phyloP scores from a whole-genome alignment of 2,888 invertebrate species.

The Xestia sexstrigata region DNA sequence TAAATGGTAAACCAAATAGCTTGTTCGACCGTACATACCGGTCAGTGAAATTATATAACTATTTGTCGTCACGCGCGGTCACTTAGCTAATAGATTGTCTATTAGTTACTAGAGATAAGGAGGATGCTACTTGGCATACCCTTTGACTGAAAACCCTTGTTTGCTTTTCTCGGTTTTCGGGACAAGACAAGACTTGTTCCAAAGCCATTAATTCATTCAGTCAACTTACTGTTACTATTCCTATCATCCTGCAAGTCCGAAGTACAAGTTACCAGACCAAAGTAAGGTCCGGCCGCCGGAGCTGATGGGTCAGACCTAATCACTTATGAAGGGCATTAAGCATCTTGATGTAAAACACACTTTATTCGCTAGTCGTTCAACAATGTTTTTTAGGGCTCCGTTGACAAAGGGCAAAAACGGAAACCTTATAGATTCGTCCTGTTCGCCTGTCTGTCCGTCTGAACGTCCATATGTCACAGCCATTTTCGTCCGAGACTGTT shows the following conservation, averaged over 20 bases:
- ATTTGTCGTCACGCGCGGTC: conserved; percentile 16
- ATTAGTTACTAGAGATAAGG: background rate
- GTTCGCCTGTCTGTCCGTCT: background rate
- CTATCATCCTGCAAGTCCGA: background rate
- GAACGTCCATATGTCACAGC: background rate
- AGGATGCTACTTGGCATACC: background rate
- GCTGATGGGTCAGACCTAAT: background rate
- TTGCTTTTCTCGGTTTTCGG: too few species aligned
- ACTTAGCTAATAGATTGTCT: background rate
- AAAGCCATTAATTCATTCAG: background rate
- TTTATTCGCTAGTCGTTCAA: background rate
- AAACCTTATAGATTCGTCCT: background rate
- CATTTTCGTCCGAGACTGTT: background rate
- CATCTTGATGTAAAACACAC: background rate
- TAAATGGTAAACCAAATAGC: too few species aligned
- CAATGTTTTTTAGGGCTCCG: background rate
- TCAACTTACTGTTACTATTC: background rate
- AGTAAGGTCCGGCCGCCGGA: background rate
- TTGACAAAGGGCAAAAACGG: background rate
- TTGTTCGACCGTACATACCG: background rate
- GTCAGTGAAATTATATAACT: conserved; percentile 13
- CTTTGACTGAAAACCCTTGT: background rate
- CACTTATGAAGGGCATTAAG: background rate
- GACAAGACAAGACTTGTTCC: background rate
- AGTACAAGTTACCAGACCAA: background rate